These are phyloP conservation scores for Caenorhabditis angaria DNA, from an alignment of 2,888 invertebrate genomes.

Conservation along the genomic window DNA sequence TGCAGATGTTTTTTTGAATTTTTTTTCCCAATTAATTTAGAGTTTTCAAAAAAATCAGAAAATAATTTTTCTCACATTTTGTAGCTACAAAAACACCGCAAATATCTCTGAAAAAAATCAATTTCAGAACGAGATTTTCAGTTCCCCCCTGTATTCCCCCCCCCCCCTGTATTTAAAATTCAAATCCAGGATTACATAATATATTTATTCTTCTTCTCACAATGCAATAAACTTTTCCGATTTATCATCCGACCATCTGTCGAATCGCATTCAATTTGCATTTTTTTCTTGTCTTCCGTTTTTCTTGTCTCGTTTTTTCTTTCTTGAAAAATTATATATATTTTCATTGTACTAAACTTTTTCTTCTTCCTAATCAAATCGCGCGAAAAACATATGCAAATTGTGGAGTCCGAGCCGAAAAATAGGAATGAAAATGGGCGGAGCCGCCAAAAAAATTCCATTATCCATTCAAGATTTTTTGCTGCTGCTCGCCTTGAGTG, in stretches of 20 bases:
- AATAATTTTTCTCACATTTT: too few species aligned
- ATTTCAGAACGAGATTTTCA: too few species aligned
- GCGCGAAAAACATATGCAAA: background rate
- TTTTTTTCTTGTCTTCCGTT: background rate
- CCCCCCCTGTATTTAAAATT: background rate
- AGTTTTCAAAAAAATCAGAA: background rate
- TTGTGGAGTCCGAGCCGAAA: background rate
- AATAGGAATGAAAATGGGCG: background rate
- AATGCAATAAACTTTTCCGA: constrained; percentile 1
- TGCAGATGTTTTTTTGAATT: background rate
- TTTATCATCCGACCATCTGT: constrained; percentile 1
- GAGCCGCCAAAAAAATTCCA: constrained; percentile 2
- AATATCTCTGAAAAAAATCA: too few species aligned
- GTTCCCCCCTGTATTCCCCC: background rate
- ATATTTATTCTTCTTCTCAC: too few species aligned
- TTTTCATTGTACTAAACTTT: background rate
- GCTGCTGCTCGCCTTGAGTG: background rate
- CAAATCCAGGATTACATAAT: background rate
- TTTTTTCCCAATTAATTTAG: background rate
- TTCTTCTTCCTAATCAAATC: background rate
- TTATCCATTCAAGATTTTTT: constrained; percentile 1
- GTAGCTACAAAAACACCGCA: too few species aligned
- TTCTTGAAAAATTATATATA: background rate
- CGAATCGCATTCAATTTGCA: constrained; percentile 1
- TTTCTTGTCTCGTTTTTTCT: background rate